phyloP scores from a whole-genome alignment of 2,888 invertebrate species.

The Acrocyrtus sp. region DNA sequence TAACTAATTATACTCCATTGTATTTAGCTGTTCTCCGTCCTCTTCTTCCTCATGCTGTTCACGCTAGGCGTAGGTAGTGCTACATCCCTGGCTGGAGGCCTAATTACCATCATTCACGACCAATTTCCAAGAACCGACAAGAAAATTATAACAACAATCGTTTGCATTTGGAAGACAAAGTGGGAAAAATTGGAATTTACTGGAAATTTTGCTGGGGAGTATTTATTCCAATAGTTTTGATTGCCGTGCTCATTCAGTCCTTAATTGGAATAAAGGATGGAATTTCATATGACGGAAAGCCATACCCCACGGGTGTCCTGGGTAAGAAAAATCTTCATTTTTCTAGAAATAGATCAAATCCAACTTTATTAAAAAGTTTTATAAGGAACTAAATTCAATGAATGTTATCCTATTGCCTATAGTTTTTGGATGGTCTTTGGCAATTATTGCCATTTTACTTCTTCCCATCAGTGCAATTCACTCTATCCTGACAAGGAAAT shows the following conservation, averaged over 20 bases:
- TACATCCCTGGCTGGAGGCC: slow-evolving; percentile 76
- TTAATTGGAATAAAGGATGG: slow-evolving; percentile 20
- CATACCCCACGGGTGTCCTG: slow-evolving; percentile 15
- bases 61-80: slow-evolving; percentile 82
- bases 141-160: slow-evolving; percentile 72
- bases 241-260: slow-evolving; percentile 11
- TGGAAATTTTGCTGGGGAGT: slow-evolving; percentile 83
- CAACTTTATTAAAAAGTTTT: background rate
- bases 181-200: slow-evolving; percentile 71
- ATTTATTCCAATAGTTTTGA: slow-evolving; percentile 72
- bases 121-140: slow-evolving; percentile 73
- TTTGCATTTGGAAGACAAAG: slow-evolving; percentile 71
- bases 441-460: slow-evolving; percentile 35
- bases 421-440: slow-evolving; percentile 44
- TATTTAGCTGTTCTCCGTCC: slow-evolving; percentile 76
- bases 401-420: slow-evolving; percentile 2
- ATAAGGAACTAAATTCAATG: background rate
- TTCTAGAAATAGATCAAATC: slow-evolving; percentile 68
- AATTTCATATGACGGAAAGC: slow-evolving; percentile 8
- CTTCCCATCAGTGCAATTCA: slow-evolving; percentile 39
- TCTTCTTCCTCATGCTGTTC: slow-evolving; percentile 85
- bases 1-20: background rate
- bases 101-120: slow-evolving; percentile 77
- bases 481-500: slow-evolving; percentile 35
- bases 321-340: slow-evolving; percentile 87